A percentile compares a stretch with the other conserved stretches of the same genome.
Evolutionary conservation across 2,888 invertebrate species (phyloP).

Genomic region (Blastobasis lacticolella): DNA sequence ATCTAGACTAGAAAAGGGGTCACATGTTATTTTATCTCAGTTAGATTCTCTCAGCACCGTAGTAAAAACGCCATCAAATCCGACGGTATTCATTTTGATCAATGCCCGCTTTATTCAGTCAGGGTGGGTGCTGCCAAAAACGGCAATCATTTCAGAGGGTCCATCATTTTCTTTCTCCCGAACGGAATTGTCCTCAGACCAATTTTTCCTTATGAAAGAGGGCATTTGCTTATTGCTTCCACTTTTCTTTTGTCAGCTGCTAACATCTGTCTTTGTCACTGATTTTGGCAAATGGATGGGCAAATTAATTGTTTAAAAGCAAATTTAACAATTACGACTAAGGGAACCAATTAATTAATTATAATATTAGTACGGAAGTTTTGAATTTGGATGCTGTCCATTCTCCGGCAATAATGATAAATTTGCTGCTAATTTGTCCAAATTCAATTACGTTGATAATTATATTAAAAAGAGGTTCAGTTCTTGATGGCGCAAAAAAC

Average conservation of each 20-base stretch:
- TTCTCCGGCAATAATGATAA: no score
- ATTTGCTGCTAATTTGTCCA: no score
- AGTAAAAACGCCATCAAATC: not conserved
- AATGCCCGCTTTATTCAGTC: constrained; percentile 27
- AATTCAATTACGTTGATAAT: no score
- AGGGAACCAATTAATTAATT: no score
- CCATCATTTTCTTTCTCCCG: constrained; percentile 36
- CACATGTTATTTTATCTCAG: not conserved
- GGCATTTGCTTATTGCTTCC: constrained; percentile 63
- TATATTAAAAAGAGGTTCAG: no score
- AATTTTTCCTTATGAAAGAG: constrained; percentile 65
- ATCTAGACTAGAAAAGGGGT: no score
- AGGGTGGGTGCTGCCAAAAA: constrained; percentile 21
- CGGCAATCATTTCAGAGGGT: constrained; percentile 42
- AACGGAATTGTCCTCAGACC: constrained; percentile 56
- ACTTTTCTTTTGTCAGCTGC: constrained; percentile 49
- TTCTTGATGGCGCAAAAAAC: no score
- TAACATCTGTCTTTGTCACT: constrained; percentile 49
- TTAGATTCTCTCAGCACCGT: not conserved
- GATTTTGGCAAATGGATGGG: constrained; percentile 38
- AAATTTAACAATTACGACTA: no score
- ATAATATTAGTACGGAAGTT: no score
- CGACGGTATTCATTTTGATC: constrained; percentile 5
- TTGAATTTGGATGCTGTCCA: no score
- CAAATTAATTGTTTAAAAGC: constrained; percentile 22